Base-by-base conservation (phyloP, 1,140 invertebrate genomes). In the Araneus ventricosus region DNA sequence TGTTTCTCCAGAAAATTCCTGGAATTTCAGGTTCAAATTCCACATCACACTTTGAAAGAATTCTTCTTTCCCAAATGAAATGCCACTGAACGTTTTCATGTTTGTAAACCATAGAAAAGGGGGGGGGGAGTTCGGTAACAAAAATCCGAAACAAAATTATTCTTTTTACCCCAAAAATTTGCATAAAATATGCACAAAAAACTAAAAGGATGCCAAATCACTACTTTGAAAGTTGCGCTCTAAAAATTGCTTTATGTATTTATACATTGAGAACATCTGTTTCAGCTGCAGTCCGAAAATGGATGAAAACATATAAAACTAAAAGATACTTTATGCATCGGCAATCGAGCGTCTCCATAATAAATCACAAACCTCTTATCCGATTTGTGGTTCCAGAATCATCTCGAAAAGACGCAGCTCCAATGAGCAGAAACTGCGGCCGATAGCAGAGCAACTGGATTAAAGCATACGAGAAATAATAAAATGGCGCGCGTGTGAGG, bases 321-420 rank as follows among this genome's bases (percentile, higher is more conserved):
- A 88, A 90, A 90, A 61, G 52, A 90, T 59, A 79, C 41, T 59
- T 80, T 79, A 90, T 80, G 88, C 70, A 90, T 90, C 88, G 52
- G n/a, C 88, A 90, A 90, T 90, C 88, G 88, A 57, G 88, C 88
- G 45, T 24, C 52, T 90, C 88, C 34, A 90, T 90, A 90, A 90
- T 90, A 90, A 90, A 90, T 90, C 88, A 90, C 52, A 39, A 61
- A 22, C 34, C 34, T 75, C 70, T 75, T 34, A 75, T 75, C 70
- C 70, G 70, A 75, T 75, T 75, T 75, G 34, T 30, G 70, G n/a
- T 34, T 37, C 30, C 30, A n/a, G 63, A 67, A 67, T 30, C 63
- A 37, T 75, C 70, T 34, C 70, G 27, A 75, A 75, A 75, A 34
- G 34, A 34, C 70, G 45, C 0, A 34, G 20, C 70, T 75, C 70